Base-by-base conservation (phyloP, 37 sponge, comb jelly and placozoan species). In the Agelas oroides region DNA sequence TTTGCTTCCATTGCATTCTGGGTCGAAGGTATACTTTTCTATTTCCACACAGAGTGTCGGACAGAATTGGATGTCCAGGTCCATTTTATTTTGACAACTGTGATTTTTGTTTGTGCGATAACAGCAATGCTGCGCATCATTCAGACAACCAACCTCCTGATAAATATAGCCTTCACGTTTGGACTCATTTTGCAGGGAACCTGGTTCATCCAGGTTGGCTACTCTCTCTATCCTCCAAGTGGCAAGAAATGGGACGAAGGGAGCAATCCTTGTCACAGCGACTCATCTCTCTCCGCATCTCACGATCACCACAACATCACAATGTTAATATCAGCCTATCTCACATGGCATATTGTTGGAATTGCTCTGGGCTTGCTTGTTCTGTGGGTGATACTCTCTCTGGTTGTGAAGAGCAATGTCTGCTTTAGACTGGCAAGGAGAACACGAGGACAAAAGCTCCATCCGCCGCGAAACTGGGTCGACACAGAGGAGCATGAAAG, bases 131-230 rank as follows among this genome's bases (percentile, higher is more conserved):
- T 85, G 20, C 52, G 91, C 15, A 60, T 81, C 46, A 70, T 64
- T 20, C 52, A 18, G 13, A 54, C 86, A 17, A 34, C 67, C 18
- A 80, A 91, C 27, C 64, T 91, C 15, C n/a, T 82, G 25, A 71
- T 91, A 62, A 91, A 91, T 32, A 5, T 67, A 6, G 75, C 72
- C 5, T 39, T 91, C 11, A 46, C 65, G 24, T 85, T 71, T 53
- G 19, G 80, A 5, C 71, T 91, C 15, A 30, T 86, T 5, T 46
- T 85, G 5, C 91, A 91, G 59, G 91, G 91, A 3, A 80, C 86
- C 0, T 91, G 91, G 91, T 91, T 91, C 38, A 82, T 86, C n/a
- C 86, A 91, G 61, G 77, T 72, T 12, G 86, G 78, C 17, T 14
- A 69, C 36, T 66, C 81, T 20, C 56, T 86, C 52, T 86, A 68